Evolutionary conservation across 2,113 vertebrate genomes (phyloP).

Genomic region (Apodemus sylvaticus): DNA sequence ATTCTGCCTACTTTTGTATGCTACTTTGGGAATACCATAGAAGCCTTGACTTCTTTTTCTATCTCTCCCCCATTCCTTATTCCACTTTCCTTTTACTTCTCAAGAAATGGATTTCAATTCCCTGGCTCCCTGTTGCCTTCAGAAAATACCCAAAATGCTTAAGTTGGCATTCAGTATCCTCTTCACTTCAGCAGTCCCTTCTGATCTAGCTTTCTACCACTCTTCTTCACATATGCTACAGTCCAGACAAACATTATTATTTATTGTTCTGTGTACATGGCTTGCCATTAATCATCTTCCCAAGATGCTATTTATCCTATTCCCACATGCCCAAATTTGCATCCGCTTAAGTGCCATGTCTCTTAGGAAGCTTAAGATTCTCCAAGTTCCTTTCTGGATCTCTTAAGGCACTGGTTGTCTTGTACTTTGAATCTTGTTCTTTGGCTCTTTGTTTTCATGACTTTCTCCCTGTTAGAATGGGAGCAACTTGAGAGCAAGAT

Average conservation of each 20-base stretch:
- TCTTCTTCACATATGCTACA: slow-evolving; percentile 7
- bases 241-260: slow-evolving; percentile 27
- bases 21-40: background rate
- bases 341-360: slow-evolving; percentile 20
- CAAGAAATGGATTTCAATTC: background rate
- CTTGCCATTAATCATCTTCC: slow-evolving; percentile 57
- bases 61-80: background rate
- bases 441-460: slow-evolving; percentile 43
- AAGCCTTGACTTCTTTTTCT: background rate
- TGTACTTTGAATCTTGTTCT: slow-evolving; percentile 40
- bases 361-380: slow-evolving; percentile 41
- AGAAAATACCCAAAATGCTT: background rate
- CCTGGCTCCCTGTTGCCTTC: background rate
- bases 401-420: slow-evolving; percentile 36
- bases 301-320: slow-evolving; percentile 3
- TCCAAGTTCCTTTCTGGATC: slow-evolving; percentile 14
- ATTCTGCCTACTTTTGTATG: slow-evolving; percentile 6
- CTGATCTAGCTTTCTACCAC: background rate
- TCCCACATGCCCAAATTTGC: slow-evolving; percentile 38
- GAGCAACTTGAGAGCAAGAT: slow-evolving; percentile 19
- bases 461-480: background rate
- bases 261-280: slow-evolving; percentile 13
- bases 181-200: background rate
- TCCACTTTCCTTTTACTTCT: background rate
- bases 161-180: slow-evolving; percentile 1